Base-by-base conservation (phyloP, 2,797 vertebrate species). In the Danio albolineatus region DNA sequence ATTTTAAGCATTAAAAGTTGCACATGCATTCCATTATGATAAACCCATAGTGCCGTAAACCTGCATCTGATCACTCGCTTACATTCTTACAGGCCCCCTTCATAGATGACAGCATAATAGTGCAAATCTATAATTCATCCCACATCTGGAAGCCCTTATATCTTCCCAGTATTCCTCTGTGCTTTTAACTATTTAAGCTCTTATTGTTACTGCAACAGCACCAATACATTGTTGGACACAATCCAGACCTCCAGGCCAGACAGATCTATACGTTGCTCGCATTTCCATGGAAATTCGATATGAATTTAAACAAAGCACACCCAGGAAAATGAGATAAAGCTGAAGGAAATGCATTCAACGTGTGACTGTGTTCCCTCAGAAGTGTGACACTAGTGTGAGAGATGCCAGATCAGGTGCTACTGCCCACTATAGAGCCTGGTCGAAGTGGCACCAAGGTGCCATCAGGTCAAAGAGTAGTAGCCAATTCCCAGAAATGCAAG, bases 391-490 rank as follows among this genome's bases (percentile, higher is more conserved):
- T n/a, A 17, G 16, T 41, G n/a, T 53, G 77, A 76, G 80, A 86
- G 67, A 86, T 82, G 53, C 64, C 77, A 75, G 57, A 38, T 81
- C 51, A 44, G 41, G 78, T 67, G 69, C 6, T 39, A 28, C n/a
- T 75, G 65, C 53, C 78, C 82, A 72, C 85, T 75, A 72, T 76
- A 84, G 79, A 81, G 41, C 28, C 41, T 43, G 65, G 10, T 9
- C 36, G 16, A 84, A 73, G 71, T 83, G 80, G 73, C 80, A 78
- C 77, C 59, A 38, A 59, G 57, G 69, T 86, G 85, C 82, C 80
- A 59, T 46, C 39, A 28, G 81, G 78, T 78, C 60, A 73, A 61
- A 78, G 70, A 76, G 69, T 46, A 81, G 67, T 38, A 67, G 70
- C 53, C 41, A 73, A 62, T 84, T 80, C 73, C 54, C 82, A 82